phyloP scores from a whole-genome alignment of 1,140 invertebrate species.

The Bombus sibiricus region DNA sequence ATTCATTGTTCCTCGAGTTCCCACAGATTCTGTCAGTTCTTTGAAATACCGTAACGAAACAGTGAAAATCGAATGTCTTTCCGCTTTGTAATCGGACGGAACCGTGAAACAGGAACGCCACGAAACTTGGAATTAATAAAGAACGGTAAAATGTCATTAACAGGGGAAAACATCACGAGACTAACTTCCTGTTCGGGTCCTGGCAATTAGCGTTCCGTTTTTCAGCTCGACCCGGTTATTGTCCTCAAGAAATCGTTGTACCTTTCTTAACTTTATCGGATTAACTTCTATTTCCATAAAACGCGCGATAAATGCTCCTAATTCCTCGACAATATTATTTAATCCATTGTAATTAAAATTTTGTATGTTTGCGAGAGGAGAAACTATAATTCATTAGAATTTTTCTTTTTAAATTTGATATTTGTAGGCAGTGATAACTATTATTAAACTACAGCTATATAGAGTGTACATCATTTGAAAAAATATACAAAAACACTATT shows the following conservation, averaged over 20 bases:
- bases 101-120: conserved; percentile 10
- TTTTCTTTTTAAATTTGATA: neutral
- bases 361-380: neutral
- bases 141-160: conserved; percentile 40
- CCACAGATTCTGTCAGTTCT: conserved; percentile 3
- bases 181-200: neutral
- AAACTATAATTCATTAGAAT: neutral
- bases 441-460: too few species aligned
- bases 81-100: conserved; percentile 12
- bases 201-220: conserved; percentile 27
- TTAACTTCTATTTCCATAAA: neutral
- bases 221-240: neutral
- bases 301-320: neutral
- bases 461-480: too few species aligned
- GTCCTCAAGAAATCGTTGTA: neutral
- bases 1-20: conserved; percentile 11
- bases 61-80: neutral
- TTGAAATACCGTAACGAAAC: neutral
- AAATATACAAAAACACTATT: too few species aligned
- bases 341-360: neutral
- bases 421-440: too few species aligned
- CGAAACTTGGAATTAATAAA: conserved; percentile 1
- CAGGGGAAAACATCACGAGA: neutral
- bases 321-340: neutral
- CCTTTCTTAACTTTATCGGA: neutral